Evolutionary conservation across 1,140 invertebrate genomes (phyloP).

Genomic region (Trichonephila inaurata): DNA sequence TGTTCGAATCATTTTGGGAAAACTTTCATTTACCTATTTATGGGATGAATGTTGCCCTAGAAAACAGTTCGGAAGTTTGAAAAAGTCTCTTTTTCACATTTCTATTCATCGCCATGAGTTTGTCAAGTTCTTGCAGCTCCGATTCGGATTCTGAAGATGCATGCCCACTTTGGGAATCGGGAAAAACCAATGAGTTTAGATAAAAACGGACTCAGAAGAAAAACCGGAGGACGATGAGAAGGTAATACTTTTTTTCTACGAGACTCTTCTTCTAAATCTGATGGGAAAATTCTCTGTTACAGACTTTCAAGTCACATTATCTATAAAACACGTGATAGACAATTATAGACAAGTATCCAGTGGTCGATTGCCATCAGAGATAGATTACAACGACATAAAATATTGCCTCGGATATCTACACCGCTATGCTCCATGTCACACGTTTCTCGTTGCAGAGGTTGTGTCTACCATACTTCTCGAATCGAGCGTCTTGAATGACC

Average conservation of each 20-base stretch:
- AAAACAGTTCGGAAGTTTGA: no score
- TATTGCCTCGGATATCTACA: slow-evolving; percentile 16
- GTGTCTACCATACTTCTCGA: background rate
- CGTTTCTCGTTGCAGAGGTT: background rate
- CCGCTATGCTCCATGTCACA: slow-evolving; percentile 4
- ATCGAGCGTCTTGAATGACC: background rate
- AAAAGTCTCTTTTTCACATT: no score
- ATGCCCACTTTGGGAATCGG: no score
- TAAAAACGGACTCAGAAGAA: no score
- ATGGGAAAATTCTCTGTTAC: background rate
- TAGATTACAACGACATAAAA: background rate
- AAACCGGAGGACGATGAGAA: no score
- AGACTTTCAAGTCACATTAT: background rate
- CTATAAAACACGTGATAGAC: background rate
- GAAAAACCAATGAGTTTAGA: no score
- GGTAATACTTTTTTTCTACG: background rate
- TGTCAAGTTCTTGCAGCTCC: no score
- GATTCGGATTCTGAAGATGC: no score
- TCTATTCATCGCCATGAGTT: no score
- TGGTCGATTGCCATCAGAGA: background rate
- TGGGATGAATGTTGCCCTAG: no score
- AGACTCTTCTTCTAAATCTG: background rate
- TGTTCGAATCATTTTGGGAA: no score
- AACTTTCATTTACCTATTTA: no score
- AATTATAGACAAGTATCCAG: background rate